A percentile compares a stretch with the other conserved stretches of the same genome.
These are phyloP conservation scores for Stylophora pistillata DNA, from an alignment of 64 coral and sea anemone genomes.

Conservation along the genomic window DNA sequence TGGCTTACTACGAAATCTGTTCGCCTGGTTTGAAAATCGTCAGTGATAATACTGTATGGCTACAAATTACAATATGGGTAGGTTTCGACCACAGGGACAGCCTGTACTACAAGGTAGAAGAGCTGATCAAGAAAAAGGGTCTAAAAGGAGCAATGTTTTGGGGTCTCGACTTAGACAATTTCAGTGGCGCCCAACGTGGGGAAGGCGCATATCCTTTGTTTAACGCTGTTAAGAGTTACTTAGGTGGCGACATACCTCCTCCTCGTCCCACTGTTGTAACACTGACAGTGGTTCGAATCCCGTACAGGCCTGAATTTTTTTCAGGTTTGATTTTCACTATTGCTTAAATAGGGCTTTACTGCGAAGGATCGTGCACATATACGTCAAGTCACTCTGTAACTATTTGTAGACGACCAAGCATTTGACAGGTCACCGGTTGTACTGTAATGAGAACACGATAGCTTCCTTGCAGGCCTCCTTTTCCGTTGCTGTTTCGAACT, in stretches of 20 bases:
- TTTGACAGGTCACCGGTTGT: too few relatives aligned
- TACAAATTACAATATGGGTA: constrained; percentile 27
- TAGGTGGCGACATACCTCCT: constrained; percentile 34
- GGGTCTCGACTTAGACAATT: constrained; percentile 58
- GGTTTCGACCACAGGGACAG: constrained; percentile 52
- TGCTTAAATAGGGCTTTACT: too few relatives aligned
- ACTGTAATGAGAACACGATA: too few relatives aligned
- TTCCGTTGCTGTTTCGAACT: too few relatives aligned
- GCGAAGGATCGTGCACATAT: too few relatives aligned
- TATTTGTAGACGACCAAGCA: too few relatives aligned
- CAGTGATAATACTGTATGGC: constrained; percentile 33
- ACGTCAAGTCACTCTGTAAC: too few relatives aligned
- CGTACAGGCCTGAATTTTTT: too few relatives aligned
- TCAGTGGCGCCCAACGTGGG: constrained; percentile 22
- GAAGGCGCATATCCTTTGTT: constrained; percentile 39
- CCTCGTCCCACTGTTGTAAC: constrained; percentile 1
- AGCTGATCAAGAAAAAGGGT: constrained; percentile 45
- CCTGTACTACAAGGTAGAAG: constrained; percentile 36
- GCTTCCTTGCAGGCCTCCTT: too few relatives aligned
- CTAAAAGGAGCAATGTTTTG: constrained; percentile 71
- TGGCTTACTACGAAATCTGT: constrained; percentile 77
- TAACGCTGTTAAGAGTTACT: constrained; percentile 35
- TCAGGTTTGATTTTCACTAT: too few relatives aligned
- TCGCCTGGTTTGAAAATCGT: constrained; percentile 15
- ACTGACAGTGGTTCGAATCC: too few relatives aligned